These are phyloP conservation scores for Eupithecia vulgata DNA, from an alignment of 2,888 invertebrate genomes.

Conservation along the genomic window DNA sequence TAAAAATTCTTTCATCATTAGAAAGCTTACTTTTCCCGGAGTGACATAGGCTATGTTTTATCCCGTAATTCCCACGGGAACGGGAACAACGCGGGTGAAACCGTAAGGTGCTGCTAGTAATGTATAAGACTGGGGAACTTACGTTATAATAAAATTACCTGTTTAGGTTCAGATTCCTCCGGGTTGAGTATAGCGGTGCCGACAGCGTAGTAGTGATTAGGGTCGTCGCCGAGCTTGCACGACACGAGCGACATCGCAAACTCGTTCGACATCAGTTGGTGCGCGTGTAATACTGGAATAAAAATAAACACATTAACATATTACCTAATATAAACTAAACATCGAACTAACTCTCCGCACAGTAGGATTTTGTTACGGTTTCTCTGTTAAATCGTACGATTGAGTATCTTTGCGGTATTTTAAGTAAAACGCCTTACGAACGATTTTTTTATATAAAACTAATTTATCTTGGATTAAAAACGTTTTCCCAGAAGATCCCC, in stretches of 20 bases:
- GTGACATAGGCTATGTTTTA: too few relatives aligned
- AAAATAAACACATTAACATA: neutral
- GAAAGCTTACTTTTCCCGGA: too few relatives aligned
- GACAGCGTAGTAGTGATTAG: conserved; percentile 95
- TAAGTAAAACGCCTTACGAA: too few relatives aligned
- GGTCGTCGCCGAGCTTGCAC: conserved; percentile 95
- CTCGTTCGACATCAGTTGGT: conserved; percentile 95
- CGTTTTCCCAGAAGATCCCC: too few relatives aligned
- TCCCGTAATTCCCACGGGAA: too few relatives aligned
- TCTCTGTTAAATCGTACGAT: neutral
- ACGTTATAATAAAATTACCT: conserved; percentile 63
- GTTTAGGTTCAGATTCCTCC: conserved; percentile 97
- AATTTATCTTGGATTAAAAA: too few relatives aligned
- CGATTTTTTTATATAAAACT: too few relatives aligned
- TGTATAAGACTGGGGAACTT: neutral
- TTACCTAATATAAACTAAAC: neutral
- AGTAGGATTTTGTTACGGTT: too few relatives aligned
- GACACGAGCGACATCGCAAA: conserved; percentile 96
- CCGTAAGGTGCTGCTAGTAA: too few relatives aligned
- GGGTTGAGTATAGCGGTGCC: conserved; percentile 97
- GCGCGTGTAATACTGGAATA: conserved; percentile 92
- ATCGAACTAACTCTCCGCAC: neutral
- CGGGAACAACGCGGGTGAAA: too few relatives aligned
- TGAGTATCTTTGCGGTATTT: too few relatives aligned
- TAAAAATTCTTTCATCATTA: too few relatives aligned